These are phyloP conservation scores for Lucilia sericata DNA, from an alignment of 1,140 invertebrate genomes.

Conservation along the genomic window DNA sequence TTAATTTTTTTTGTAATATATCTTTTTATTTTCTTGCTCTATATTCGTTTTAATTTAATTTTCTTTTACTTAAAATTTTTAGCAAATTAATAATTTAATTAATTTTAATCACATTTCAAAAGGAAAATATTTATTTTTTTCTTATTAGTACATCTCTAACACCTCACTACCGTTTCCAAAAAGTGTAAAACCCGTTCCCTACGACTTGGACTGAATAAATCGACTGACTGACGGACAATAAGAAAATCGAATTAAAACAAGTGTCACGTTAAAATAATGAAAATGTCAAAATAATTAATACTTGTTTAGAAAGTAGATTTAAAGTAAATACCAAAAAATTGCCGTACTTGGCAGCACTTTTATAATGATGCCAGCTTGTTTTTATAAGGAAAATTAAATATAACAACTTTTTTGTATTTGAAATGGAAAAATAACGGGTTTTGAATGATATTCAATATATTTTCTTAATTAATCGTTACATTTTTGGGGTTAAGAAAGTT, in stretches of 20 bases:
- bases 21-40: too few relatives aligned
- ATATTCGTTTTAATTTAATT: not conserved
- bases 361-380: not conserved
- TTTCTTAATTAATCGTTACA: too few relatives aligned
- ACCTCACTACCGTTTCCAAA: not conserved
- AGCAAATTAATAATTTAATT: not conserved
- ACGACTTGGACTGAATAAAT: not conserved
- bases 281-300: not conserved
- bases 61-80: not conserved
- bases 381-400: not conserved
- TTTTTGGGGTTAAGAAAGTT: too few relatives aligned
- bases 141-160: not conserved
- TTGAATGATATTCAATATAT: too few relatives aligned
- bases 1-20: too few relatives aligned
- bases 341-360: not conserved
- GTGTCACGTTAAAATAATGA: not conserved
- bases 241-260: not conserved
- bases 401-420: too few relatives aligned
- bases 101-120: not conserved
- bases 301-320: not conserved
- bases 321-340: not conserved
- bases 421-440: too few relatives aligned
- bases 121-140: not conserved
- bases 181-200: not conserved
- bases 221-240: not conserved